Conservation (phyloP, 2,797 vertebrate species). For the Numenius phaeopus region DNA sequence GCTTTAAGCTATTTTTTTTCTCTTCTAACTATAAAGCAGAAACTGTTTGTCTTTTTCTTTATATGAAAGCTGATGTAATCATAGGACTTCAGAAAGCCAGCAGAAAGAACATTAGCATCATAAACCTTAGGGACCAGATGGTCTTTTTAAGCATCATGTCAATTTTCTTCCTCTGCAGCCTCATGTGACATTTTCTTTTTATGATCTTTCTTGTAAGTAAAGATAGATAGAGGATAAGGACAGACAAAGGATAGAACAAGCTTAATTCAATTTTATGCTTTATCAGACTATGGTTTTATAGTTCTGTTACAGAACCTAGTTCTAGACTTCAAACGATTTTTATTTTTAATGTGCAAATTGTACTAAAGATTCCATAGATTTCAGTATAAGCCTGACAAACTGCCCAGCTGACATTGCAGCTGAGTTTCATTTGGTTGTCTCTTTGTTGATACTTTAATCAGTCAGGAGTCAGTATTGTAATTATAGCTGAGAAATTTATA, state of each 20-base stretch:
- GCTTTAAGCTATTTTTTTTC: not conserved
- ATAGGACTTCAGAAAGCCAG: not conserved
- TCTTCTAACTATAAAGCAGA: not conserved
- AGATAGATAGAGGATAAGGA: not conserved
- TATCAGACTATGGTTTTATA: not conserved
- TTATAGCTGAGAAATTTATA: constrained; percentile 25
- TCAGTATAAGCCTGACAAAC: not conserved
- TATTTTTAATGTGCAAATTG: not conserved
- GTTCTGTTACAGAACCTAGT: not conserved
- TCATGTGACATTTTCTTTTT: not conserved
- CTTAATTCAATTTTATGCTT: not conserved
- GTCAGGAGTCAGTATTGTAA: constrained; percentile 17
- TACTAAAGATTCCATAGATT: not conserved
- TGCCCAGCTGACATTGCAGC: not conserved
- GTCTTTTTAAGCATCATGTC: not conserved
- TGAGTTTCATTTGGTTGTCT: not conserved
- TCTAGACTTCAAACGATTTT: not conserved
- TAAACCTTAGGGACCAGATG: not conserved
- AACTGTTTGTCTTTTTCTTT: not conserved
- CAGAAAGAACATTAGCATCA: not conserved
- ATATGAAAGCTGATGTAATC: not conserved
- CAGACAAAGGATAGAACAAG: not conserved
- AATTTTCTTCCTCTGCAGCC: not conserved
- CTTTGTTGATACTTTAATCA: constrained; percentile 18
- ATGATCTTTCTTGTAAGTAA: not conserved